phyloP scores from a whole-genome alignment of 2,888 invertebrate species.

The Eledona agricola region DNA sequence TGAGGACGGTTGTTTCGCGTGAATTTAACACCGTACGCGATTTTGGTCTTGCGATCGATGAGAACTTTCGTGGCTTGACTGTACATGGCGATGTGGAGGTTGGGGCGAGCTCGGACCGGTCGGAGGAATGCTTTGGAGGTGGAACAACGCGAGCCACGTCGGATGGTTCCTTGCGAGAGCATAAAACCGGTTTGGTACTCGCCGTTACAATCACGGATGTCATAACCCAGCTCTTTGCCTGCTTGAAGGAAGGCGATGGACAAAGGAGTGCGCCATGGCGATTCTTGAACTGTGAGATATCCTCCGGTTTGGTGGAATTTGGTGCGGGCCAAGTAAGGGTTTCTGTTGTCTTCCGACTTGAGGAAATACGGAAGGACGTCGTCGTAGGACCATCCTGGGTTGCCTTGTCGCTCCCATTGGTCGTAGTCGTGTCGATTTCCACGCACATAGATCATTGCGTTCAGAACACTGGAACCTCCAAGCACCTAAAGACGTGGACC shows the following conservation, averaged over 20 bases:
- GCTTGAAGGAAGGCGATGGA: constrained; percentile 85
- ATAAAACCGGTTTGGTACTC: constrained; percentile 86
- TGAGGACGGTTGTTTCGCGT: constrained; percentile 72
- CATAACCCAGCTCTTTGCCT: constrained; percentile 83
- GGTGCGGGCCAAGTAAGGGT: constrained; percentile 79
- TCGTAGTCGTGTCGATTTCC: constrained; percentile 90
- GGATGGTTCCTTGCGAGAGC: constrained; percentile 80
- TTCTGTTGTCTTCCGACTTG: constrained; percentile 88
- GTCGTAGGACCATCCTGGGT: constrained; percentile 86
- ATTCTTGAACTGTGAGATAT: constrained; percentile 83
- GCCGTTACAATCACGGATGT: constrained; percentile 83
- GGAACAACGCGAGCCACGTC: constrained; percentile 85
- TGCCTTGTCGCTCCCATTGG: constrained; percentile 83
- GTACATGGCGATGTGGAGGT: constrained; percentile 81
- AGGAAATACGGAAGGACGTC: constrained; percentile 84
- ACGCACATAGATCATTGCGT: constrained; percentile 91
- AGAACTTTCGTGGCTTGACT: constrained; percentile 77
- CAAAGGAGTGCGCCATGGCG: constrained; percentile 84
- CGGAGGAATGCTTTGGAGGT: constrained; percentile 88
- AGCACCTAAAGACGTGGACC: constrained; percentile 67
- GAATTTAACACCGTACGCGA: constrained; percentile 81
- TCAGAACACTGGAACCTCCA: constrained; percentile 87
- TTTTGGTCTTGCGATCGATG: constrained; percentile 72
- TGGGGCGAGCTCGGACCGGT: constrained; percentile 78
- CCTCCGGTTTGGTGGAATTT: constrained; percentile 82